Percentiles rank a stretch among this genome's conserved stretches.
phyloP scores from a whole-genome alignment of 2,113 vertebrate genomes.

The Empidonax alnorum region DNA sequence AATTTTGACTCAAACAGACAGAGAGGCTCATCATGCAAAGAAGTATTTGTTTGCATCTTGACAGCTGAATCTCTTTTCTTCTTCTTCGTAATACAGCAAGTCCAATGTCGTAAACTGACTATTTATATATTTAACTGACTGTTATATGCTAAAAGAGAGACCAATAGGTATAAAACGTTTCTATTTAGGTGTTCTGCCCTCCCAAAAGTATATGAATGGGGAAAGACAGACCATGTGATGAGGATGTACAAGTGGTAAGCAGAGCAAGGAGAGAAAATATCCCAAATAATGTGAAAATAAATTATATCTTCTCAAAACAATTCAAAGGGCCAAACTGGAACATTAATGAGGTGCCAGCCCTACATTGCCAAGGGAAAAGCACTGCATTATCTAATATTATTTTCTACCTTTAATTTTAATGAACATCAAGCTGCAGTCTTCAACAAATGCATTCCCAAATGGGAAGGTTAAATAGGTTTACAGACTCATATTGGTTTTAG shows the following conservation, averaged over 20 bases:
- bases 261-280: not conserved
- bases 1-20: not conserved
- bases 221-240: not conserved
- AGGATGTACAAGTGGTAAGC: rapidly evolving
- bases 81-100: not conserved
- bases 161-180: not conserved
- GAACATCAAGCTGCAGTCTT: not conserved
- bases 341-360: not conserved
- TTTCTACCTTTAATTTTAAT: conserved; percentile 45
- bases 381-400: not conserved
- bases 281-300: not conserved
- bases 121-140: not conserved
- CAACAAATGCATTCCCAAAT: not conserved
- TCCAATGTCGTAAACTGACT: not conserved
- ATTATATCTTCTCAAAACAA: not conserved
- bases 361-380: not conserved
- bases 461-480: conserved; percentile 17
- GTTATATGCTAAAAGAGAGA: not conserved
- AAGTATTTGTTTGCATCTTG: not conserved
- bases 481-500: conserved; percentile 14
- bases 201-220: not conserved
- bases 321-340: not conserved
- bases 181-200: not conserved
- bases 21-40: not conserved
- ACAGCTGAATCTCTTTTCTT: not conserved